Evolutionary conservation across 2,113 vertebrate species (phyloP).

Genomic region (Benitochromis conjunctus): DNA sequence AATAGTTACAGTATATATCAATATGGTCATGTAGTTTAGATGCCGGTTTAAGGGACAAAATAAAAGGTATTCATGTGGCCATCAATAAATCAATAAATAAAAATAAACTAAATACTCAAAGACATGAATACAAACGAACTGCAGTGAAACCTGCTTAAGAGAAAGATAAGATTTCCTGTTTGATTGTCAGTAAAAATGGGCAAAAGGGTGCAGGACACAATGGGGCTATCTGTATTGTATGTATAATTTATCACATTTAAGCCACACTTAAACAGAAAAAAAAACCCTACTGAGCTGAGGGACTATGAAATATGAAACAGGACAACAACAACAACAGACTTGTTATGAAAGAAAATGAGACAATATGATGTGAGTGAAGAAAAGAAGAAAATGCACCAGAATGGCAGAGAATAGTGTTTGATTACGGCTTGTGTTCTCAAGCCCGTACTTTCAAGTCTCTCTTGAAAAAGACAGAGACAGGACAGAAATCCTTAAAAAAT

Average conservation of each 20-base stretch:
- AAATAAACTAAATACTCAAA: neutral
- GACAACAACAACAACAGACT: neutral
- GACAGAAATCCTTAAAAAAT: neutral
- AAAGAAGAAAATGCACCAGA: neutral
- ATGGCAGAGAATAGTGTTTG: neutral
- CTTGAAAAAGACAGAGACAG: neutral
- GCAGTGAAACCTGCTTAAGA: neutral
- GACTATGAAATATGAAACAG: neutral
- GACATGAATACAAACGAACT: neutral
- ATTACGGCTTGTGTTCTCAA: neutral
- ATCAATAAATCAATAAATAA: neutral
- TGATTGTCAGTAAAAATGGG: neutral
- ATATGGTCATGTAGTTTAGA: neutral
- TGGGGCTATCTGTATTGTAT: neutral
- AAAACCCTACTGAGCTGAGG: neutral
- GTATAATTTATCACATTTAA: constrained; percentile 18
- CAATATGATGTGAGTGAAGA: neutral
- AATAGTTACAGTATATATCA: neutral
- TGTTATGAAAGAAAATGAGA: neutral
- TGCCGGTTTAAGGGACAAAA: neutral
- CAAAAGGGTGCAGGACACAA: neutral
- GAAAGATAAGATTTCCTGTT: neutral
- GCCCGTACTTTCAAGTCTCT: neutral
- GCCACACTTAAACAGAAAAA: neutral
- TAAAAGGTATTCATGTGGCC: neutral